phyloP scores from a whole-genome alignment of 2,113 vertebrate genomes.

The Phaetusa simplex region DNA sequence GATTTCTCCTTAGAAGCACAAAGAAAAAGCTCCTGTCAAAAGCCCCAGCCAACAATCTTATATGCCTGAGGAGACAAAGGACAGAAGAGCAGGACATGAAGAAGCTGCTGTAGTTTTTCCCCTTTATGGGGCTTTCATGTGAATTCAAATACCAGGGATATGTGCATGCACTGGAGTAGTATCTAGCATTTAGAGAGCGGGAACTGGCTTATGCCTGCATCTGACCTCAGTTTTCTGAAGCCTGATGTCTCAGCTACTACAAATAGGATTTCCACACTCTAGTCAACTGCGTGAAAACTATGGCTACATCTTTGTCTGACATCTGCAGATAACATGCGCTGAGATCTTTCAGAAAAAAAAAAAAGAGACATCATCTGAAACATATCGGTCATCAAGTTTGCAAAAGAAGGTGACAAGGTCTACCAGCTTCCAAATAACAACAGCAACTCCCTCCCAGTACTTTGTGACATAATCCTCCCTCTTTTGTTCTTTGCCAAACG shows the following conservation, averaged over 20 bases:
- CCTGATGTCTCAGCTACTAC: not conserved
- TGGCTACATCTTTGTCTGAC: not conserved
- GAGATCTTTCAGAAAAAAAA: not conserved
- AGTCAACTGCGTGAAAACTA: not conserved
- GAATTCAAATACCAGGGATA: not conserved
- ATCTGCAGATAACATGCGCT: not conserved
- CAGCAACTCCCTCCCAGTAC: not conserved
- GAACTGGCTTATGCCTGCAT: not conserved
- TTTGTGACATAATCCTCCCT: not conserved
- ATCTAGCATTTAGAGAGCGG: not conserved
- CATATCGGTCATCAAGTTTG: not conserved
- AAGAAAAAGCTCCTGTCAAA: not conserved
- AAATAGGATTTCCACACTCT: not conserved
- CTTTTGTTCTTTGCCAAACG: not conserved
- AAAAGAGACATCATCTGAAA: not conserved
- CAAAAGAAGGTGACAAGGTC: not conserved
- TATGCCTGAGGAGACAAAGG: not conserved
- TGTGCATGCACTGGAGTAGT: not conserved
- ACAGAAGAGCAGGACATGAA: not conserved
- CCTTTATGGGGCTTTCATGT: not conserved
- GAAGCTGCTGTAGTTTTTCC: not conserved
- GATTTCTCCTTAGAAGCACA: not conserved
- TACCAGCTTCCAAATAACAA: not conserved
- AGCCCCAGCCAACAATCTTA: not conserved
- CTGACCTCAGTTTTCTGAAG: not conserved